phyloP scores from a whole-genome alignment of 2,888 invertebrate genomes.

The Lochmaea capreae region DNA sequence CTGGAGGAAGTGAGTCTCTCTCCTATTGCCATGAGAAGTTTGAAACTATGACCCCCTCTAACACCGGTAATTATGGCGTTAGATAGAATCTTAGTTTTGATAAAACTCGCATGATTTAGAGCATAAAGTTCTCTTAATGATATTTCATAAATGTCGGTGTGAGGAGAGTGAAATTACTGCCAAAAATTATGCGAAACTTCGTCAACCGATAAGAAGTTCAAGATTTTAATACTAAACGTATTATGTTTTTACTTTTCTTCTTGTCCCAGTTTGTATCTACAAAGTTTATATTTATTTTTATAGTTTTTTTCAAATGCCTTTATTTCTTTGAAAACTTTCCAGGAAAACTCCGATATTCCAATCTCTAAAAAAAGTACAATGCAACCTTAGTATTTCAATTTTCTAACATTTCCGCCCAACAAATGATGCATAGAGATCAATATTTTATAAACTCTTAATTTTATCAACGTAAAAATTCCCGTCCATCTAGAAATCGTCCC shows the following conservation, averaged over 20 bases:
- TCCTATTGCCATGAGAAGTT: conserved; percentile 4
- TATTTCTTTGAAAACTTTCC: not conserved
- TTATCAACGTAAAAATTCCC: not conserved
- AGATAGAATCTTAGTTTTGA: conserved; percentile 42
- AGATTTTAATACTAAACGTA: conserved; percentile 14
- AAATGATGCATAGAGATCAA: too few relatives aligned
- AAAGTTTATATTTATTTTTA: too few relatives aligned
- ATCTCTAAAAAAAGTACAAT: too few relatives aligned
- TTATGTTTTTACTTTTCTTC: not conserved
- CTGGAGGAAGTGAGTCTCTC: conserved; percentile 1
- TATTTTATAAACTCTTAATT: not conserved
- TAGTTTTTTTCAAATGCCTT: too few relatives aligned
- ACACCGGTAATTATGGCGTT: conserved; percentile 41
- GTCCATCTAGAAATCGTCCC: conserved; percentile 16
- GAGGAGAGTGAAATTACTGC: conserved; percentile 17
- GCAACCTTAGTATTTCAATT: too few relatives aligned
- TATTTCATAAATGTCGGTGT: conserved; percentile 35
- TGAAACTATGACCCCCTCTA: conserved; percentile 35
- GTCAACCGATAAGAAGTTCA: conserved; percentile 15
- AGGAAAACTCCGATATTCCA: too few relatives aligned
- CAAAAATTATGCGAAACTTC: conserved; percentile 22
- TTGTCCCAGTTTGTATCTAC: not conserved
- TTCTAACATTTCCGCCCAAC: too few relatives aligned
- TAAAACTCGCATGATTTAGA: conserved; percentile 42
- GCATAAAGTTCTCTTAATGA: conserved; percentile 40